Base-by-base conservation (phyloP, 2,888 invertebrate genomes). In the Drosophila crucigera region DNA sequence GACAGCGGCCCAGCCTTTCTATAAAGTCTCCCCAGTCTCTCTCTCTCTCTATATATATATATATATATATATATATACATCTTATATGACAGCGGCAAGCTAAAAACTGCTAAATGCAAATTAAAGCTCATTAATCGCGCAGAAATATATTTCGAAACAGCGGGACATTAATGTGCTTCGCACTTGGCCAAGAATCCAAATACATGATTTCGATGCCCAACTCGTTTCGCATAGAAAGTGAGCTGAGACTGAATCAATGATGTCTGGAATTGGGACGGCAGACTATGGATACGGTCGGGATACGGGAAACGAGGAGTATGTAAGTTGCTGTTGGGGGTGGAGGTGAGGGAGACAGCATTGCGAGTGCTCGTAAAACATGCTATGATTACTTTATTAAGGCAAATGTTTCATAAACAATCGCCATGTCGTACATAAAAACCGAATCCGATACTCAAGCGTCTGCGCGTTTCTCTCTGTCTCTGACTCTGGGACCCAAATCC, bases 341-440 rank as follows among this genome's bases (percentile, higher is more conserved):
- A 5, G n/a, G 43, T 41, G 14, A n/a, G 28, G 58, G 41, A 37
- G 28, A 56, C 35, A 58, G 47, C 58, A 56, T 41, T 56, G 66
- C 72, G 78, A 84, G 83, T 78, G 88, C 80, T 82, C 88, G 76
- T 88, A 88, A 88, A 88, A 86, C 84, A 89, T 74, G 70, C 81
- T 78, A 84, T 88, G 90, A 88, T 88, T 88, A 89, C 88, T 88
- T 88, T 88, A 88, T 88, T 90, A 90, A 90, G 73, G 78, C 81
- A 84, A 86, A 84, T 88, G 84, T 88, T 88, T 88, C 90, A 88
- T 88, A 88, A 88, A 88, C 87, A 89, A 87, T 83, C 86, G 82
- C 73, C 84, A 80, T 79, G 85, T 82, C 84, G 88, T 81, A 84
- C 81, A 87, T 87, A 87, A 87, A 80, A 82, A 61, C 74, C 55